Conservation (phyloP, 2,797 vertebrate genomes). For the Myripristis murdjan region DNA sequence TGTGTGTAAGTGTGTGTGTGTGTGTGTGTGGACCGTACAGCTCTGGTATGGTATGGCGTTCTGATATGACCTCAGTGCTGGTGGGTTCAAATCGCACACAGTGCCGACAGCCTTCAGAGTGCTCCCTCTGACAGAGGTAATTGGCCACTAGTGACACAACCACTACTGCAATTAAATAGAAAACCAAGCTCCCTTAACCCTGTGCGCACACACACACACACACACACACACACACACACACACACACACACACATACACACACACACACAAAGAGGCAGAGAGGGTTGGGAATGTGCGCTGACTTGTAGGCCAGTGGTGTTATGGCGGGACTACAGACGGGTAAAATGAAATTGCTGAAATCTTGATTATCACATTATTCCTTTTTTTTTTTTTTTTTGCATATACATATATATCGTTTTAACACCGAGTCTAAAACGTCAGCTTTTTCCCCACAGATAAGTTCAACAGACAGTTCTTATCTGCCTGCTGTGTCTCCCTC, state of each 20-base stretch:
- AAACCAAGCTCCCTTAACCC: slow-evolving; percentile 63
- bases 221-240: not conserved
- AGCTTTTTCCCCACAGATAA: slow-evolving; percentile 14
- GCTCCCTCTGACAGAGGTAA: slow-evolving; percentile 85
- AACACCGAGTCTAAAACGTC: slow-evolving; percentile 7
- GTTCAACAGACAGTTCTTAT: too few relatives aligned
- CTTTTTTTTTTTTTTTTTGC: not conserved
- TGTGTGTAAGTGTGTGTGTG: slow-evolving; percentile 9
- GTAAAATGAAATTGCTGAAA: not conserved
- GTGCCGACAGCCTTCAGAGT: slow-evolving; percentile 72
- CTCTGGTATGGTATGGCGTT: slow-evolving; percentile 56
- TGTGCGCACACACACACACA: too few relatives aligned
- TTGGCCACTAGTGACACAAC: slow-evolving; percentile 85
- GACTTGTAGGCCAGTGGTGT: slow-evolving; percentile 6
- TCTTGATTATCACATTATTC: not conserved
- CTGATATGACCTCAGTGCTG: slow-evolving; percentile 81
- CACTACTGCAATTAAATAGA: slow-evolving; percentile 81
- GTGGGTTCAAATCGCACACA: slow-evolving; percentile 83
- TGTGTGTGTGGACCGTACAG: slow-evolving; percentile 8
- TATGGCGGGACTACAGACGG: not conserved
- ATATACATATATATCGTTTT: too few relatives aligned
- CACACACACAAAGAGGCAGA: not conserved
- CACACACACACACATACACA: too few relatives aligned
- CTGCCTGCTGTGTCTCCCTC: too few relatives aligned
- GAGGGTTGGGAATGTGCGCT: not conserved